Conservation (phyloP, 2,113 vertebrate species). For the Oreocharis arfaki region DNA sequence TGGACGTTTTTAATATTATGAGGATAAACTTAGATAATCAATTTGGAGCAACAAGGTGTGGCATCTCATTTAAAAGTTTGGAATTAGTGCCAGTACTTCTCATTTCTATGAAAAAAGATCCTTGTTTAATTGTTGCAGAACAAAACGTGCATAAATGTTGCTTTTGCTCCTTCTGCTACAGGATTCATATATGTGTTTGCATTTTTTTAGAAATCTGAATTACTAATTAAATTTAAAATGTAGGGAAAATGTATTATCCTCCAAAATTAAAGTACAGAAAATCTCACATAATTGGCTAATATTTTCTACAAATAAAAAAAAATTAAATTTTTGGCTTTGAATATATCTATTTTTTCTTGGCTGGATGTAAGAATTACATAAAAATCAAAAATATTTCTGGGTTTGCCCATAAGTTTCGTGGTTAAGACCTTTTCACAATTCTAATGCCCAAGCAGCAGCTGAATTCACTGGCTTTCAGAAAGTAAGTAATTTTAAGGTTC, state of each 20-base stretch:
- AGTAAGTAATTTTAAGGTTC: background rate
- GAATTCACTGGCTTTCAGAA: background rate
- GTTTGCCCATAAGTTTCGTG: background rate
- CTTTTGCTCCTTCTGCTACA: background rate
- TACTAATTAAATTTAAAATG: background rate
- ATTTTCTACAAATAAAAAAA: background rate
- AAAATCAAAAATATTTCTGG: background rate
- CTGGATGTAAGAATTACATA: background rate
- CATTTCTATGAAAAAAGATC: background rate
- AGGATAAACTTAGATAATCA: background rate
- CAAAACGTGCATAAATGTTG: background rate
- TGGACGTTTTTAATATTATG: background rate
- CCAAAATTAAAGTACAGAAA: background rate
- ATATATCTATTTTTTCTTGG: background rate
- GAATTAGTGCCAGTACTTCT: background rate
- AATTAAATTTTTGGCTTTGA: background rate
- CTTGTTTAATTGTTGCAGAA: background rate
- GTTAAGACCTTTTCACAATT: background rate
- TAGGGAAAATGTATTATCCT: background rate
- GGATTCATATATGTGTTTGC: background rate
- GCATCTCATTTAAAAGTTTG: background rate
- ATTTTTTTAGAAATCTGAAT: background rate
- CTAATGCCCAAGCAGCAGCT: background rate
- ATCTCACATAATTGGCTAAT: background rate
- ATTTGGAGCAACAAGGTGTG: background rate